Conservation (phyloP, 2,113 vertebrate genomes). For the Ceyx cyanopectus region DNA sequence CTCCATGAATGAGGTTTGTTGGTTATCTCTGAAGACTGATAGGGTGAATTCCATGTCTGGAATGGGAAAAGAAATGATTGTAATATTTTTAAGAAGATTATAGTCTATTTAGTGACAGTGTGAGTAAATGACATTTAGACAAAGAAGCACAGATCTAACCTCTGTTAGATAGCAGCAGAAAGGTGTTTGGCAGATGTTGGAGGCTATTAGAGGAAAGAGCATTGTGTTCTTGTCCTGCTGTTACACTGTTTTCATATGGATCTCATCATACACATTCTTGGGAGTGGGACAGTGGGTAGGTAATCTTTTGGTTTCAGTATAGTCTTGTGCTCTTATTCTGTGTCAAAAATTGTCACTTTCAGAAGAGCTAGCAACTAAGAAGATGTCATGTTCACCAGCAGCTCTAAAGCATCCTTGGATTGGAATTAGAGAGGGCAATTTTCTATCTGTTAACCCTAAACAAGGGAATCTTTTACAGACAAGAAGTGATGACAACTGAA, state of each 20-base stretch:
- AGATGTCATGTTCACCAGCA: neutral
- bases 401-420: neutral
- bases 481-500: neutral
- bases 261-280: neutral
- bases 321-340: neutral
- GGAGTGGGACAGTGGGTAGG: neutral
- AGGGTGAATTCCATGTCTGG: neutral
- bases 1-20: neutral
- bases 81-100: neutral
- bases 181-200: neutral
- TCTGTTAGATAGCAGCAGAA: neutral
- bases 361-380: neutral
- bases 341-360: neutral
- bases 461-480: neutral
- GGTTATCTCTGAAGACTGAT: neutral
- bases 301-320: neutral
- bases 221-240: neutral
- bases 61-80: neutral
- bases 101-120: neutral
- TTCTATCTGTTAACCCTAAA: neutral
- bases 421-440: neutral
- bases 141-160: neutral
- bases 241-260: neutral
- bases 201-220: neutral
- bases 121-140: neutral